phyloP scores from a whole-genome alignment of 2,888 invertebrate species.

The Drosophila recens region DNA sequence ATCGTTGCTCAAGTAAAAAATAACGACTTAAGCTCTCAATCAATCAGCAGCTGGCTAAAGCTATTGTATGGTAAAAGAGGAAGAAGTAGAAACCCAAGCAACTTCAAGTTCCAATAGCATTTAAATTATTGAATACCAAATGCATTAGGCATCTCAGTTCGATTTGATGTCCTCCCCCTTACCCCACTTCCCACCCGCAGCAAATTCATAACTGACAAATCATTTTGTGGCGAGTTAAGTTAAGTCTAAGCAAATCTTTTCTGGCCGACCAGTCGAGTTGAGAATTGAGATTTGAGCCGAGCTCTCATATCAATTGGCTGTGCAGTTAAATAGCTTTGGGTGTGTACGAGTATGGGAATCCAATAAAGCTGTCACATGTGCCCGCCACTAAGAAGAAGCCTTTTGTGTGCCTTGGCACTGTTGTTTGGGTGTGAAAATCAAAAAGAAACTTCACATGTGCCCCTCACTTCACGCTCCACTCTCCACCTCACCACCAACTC shows the following conservation, averaged over 20 bases:
- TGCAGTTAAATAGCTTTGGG: constrained; percentile 70
- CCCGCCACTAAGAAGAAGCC: constrained; percentile 63
- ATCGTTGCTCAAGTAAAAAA: constrained; percentile 31
- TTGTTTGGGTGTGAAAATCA: constrained; percentile 76
- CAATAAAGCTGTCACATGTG: constrained; percentile 77
- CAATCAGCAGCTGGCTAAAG: constrained; percentile 75
- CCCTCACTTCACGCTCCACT: not conserved
- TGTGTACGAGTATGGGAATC: constrained; percentile 70
- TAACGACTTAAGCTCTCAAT: constrained; percentile 63
- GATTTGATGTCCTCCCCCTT: constrained; percentile 10
- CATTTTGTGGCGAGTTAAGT: constrained; percentile 66
- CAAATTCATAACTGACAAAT: constrained; percentile 71
- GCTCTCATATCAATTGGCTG: constrained; percentile 54
- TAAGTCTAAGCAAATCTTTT: constrained; percentile 54
- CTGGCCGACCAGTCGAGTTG: not conserved
- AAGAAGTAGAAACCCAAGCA: constrained; percentile 13
- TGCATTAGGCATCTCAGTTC: constrained; percentile 61
- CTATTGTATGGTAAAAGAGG: constrained; percentile 57
- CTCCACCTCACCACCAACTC: not conserved
- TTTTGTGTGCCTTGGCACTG: constrained; percentile 58
- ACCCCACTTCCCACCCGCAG: constrained; percentile 10
- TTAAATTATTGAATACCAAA: constrained; percentile 69
- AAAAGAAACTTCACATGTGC: constrained; percentile 68
- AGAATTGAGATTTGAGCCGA: not conserved
- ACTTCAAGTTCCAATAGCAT: constrained; percentile 42